phyloP scores from a whole-genome alignment of 2,113 vertebrate species.

The Cettia cetti region DNA sequence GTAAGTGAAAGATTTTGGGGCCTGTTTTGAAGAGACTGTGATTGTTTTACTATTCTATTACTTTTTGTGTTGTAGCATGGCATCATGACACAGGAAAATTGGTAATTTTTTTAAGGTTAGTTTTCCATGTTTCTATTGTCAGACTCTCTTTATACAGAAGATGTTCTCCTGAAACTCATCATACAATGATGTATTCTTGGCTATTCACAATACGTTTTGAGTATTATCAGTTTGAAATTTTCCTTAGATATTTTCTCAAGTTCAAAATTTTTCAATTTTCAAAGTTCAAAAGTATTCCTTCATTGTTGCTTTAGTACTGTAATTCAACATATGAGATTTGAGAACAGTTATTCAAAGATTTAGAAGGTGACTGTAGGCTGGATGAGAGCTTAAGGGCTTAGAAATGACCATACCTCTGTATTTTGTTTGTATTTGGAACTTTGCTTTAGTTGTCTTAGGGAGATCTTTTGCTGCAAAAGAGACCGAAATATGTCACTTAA shows the following conservation, averaged over 20 bases:
- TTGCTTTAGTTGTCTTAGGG: neutral
- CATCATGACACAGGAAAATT: neutral
- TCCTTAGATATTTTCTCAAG: neutral
- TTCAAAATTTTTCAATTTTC: neutral
- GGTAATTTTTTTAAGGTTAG: neutral
- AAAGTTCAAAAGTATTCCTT: no score
- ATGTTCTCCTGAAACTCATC: neutral
- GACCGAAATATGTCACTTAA: neutral
- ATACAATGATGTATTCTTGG: neutral
- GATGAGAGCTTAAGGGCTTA: neutral
- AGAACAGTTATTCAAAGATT: neutral
- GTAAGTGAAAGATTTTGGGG: neutral
- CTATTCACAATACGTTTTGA: neutral
- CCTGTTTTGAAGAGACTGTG: neutral
- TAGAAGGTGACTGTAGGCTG: neutral
- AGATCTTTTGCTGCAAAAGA: neutral
- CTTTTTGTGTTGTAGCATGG: neutral
- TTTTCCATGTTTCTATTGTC: neutral
- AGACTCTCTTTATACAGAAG: neutral
- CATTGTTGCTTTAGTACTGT: neutral
- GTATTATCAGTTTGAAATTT: neutral
- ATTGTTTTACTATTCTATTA: neutral
- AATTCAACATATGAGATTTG: neutral
- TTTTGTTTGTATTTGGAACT: neutral
- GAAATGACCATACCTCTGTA: neutral